Percentiles rank a stretch among this genome's conserved stretches.
These are phyloP conservation scores for Sweltsa coloradensis DNA, from an alignment of 1,140 invertebrate species.

Conservation along the genomic window DNA sequence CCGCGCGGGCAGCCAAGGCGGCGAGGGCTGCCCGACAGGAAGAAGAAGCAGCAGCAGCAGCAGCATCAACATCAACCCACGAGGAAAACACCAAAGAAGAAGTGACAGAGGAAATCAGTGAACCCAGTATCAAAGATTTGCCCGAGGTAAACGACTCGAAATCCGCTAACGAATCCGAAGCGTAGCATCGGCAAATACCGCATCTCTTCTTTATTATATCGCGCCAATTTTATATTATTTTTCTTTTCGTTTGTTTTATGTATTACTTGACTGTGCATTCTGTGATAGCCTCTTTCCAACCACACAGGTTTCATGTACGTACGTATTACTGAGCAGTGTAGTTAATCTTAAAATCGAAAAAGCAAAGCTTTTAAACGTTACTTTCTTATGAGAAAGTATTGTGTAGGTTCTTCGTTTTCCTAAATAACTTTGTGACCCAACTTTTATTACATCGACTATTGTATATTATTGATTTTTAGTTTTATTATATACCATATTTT, in stretches of 20 bases:
- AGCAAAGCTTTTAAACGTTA: no score
- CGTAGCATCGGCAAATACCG: conserved; percentile 7
- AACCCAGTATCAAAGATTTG: background rate
- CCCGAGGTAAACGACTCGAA: background rate
- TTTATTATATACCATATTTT: no score
- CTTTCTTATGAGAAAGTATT: no score
- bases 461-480: no score
- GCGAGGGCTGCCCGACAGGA: conserved; percentile 1
- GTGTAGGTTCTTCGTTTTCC: no score
- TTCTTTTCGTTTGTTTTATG: conserved; percentile 9
- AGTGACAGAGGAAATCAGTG: background rate
- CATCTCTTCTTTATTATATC: conserved; percentile 1
- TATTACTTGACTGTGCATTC: conserved; percentile 12
- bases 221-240: conserved; percentile 7
- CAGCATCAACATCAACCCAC: background rate
- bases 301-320: conserved; percentile 2
- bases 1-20: conserved; percentile 19
- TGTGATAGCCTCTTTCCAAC: conserved; percentile 12
- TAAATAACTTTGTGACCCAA: no score
- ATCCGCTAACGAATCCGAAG: conserved; percentile 1
- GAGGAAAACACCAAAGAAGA: conserved; percentile 11
- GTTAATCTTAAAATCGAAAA: no score
- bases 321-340: conserved; percentile 8
- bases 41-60: conserved; percentile 1
- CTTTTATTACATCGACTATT: no score